Evolutionary conservation across 2,797 vertebrate species (phyloP).

Genomic region (Coendou prehensilis): DNA sequence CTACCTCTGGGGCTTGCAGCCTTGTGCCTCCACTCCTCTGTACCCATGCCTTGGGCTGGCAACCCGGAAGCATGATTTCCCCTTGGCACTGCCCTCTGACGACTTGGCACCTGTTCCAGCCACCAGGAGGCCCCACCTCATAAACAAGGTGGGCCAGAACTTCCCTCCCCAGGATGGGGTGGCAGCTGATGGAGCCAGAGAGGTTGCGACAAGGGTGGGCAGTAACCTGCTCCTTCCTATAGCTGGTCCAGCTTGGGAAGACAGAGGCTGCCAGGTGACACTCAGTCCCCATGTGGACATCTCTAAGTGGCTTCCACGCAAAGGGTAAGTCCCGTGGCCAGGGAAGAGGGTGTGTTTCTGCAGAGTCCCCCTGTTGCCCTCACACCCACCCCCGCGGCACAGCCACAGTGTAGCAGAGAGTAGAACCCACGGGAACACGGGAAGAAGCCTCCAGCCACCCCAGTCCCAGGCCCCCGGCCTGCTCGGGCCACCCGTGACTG

Average conservation of each 20-base stretch:
- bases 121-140: not conserved
- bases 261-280: not conserved
- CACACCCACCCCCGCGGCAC: slow-evolving; percentile 25
- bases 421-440: not conserved
- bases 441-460: not conserved
- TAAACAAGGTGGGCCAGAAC: not conserved
- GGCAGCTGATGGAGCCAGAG: not conserved
- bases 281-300: fast-evolving
- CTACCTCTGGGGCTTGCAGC: not conserved
- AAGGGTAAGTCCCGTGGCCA: fast-evolving
- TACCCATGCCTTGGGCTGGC: too few species aligned
- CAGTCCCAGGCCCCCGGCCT: not conserved
- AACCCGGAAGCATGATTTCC: not conserved
- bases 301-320: not conserved
- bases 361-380: slow-evolving; percentile 15
- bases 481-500: not conserved
- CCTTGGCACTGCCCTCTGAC: not conserved
- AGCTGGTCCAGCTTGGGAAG: not conserved
- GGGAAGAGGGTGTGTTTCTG: slow-evolving; percentile 52
- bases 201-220: not conserved
- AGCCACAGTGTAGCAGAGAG: too few species aligned
- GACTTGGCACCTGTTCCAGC: not conserved
- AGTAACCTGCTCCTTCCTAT: not conserved
- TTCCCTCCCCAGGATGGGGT: not conserved
- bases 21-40: not conserved